A percentile compares a stretch with the other conserved stretches of the same genome.
phyloP scores from a whole-genome alignment of 53 echinoderm and acorn worm species.

The Hippasteria phrygiana region DNA sequence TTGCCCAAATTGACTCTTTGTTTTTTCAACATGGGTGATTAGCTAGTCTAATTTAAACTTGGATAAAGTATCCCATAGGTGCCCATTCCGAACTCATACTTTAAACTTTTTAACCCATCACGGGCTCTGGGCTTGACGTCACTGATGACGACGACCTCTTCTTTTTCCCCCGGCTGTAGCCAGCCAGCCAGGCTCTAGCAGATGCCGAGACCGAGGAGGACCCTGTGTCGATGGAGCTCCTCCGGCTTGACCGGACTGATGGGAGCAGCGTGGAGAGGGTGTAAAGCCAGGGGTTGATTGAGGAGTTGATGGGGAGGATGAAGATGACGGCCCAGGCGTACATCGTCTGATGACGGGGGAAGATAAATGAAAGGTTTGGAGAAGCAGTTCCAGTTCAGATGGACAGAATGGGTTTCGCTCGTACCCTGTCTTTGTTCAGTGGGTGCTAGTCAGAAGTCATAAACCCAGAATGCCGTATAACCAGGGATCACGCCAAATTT shows the following conservation, averaged over 20 bases:
- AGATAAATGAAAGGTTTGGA: background rate
- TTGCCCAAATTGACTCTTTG: too few relatives aligned
- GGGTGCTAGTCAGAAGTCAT: too few relatives aligned
- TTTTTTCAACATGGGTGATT: too few relatives aligned
- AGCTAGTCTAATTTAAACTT: too few relatives aligned
- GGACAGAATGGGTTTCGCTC: too few relatives aligned
- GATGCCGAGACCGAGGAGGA: background rate
- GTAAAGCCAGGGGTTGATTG: constrained; percentile 41
- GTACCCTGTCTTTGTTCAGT: too few relatives aligned
- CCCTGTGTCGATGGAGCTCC: background rate
- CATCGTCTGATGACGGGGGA: constrained; percentile 22
- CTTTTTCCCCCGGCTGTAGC: background rate
- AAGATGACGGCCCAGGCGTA: constrained; percentile 34
- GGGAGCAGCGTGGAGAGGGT: constrained; percentile 12
- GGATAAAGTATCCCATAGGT: background rate
- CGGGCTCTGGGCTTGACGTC: background rate
- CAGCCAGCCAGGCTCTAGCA: background rate
- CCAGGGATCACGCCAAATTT: too few relatives aligned
- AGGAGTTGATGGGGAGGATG: constrained; percentile 36
- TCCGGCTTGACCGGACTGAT: background rate
- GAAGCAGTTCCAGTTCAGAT: too few relatives aligned
- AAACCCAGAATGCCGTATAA: too few relatives aligned
- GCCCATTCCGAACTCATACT: background rate
- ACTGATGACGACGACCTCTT: background rate
- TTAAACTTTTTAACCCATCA: background rate